These are phyloP conservation scores for Istiophorus platypterus DNA, from an alignment of 2,113 vertebrate species.

Conservation along the genomic window DNA sequence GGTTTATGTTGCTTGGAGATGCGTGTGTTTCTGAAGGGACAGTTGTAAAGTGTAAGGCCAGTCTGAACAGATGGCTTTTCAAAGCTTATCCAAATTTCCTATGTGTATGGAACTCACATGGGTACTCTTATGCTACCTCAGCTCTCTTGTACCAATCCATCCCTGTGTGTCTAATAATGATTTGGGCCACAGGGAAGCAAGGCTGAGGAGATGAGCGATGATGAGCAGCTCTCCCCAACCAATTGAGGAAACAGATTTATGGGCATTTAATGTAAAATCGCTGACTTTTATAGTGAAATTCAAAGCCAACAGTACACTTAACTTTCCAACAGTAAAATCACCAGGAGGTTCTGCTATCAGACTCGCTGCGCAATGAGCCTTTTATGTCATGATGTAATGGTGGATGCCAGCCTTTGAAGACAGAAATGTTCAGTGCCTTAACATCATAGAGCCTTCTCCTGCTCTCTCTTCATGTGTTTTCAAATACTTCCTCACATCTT, in stretches of 20 bases:
- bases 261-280: conserved; percentile 33
- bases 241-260: conserved; percentile 64
- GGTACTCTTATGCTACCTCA: conserved; percentile 31
- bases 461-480: conserved; percentile 12
- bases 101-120: conserved; percentile 32
- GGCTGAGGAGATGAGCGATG: conserved; percentile 53
- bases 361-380: conserved; percentile 17
- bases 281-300: conserved; percentile 58
- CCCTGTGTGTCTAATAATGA: conserved; percentile 19
- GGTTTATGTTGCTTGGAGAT: conserved; percentile 53
- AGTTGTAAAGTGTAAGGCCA: conserved; percentile 47
- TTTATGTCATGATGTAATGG: conserved; percentile 38
- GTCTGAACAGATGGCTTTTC: conserved; percentile 59
- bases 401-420: conserved; percentile 36
- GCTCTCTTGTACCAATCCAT: conserved; percentile 23
- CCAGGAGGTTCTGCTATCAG: conserved; percentile 45
- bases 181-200: conserved; percentile 34
- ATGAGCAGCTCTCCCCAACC: conserved; percentile 44
- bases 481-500: conserved; percentile 4
- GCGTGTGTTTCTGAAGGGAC: conserved; percentile 28
- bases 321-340: conserved; percentile 50
- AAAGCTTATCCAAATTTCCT: conserved; percentile 42
- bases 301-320: conserved; percentile 35
- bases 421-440: conserved; percentile 9
- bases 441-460: conserved; percentile 7